phyloP scores from a whole-genome alignment of 1,140 invertebrate species.

The Pseudomyrmex dendroicus region DNA sequence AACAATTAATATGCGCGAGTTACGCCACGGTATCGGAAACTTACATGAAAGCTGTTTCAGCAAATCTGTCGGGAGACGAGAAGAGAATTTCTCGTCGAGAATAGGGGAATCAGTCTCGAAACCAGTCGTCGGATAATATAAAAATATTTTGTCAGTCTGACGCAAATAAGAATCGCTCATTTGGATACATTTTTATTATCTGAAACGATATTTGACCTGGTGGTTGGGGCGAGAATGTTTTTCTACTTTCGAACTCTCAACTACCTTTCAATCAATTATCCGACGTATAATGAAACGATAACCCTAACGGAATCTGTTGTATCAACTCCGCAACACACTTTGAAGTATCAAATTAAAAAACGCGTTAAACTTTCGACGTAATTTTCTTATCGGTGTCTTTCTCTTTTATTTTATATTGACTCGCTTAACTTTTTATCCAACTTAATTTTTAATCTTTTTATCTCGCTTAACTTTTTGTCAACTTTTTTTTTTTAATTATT shows the following conservation, averaged over 20 bases:
- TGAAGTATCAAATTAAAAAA: slow-evolving; percentile 17
- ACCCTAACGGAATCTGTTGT: slow-evolving; percentile 14
- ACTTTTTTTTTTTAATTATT: too few species aligned
- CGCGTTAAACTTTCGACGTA: not conserved
- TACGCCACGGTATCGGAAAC: not conserved
- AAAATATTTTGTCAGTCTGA: slow-evolving; percentile 34
- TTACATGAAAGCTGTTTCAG: not conserved
- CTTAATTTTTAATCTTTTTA: not conserved
- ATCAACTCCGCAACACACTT: not conserved
- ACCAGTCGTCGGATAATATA: slow-evolving; percentile 16
- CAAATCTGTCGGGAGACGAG: not conserved
- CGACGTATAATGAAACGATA: slow-evolving; percentile 5
- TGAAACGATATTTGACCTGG: not conserved
- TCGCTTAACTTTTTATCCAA: slow-evolving; percentile 4
- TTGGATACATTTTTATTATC: slow-evolving; percentile 34
- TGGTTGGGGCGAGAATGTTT: slow-evolving; percentile 22
- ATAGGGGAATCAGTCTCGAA: slow-evolving; percentile 13
- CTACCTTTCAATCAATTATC: slow-evolving; percentile 8
- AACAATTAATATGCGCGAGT: slow-evolving; percentile 3
- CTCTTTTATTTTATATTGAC: not conserved
- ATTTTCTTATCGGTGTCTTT: not conserved
- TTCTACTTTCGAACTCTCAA: slow-evolving; percentile 17
- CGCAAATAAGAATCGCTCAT: not conserved
- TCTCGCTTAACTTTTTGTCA: too few species aligned
- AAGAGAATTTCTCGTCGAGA: not conserved